Conservation (phyloP, 2,888 invertebrate species). For the Smittia aterrima region DNA sequence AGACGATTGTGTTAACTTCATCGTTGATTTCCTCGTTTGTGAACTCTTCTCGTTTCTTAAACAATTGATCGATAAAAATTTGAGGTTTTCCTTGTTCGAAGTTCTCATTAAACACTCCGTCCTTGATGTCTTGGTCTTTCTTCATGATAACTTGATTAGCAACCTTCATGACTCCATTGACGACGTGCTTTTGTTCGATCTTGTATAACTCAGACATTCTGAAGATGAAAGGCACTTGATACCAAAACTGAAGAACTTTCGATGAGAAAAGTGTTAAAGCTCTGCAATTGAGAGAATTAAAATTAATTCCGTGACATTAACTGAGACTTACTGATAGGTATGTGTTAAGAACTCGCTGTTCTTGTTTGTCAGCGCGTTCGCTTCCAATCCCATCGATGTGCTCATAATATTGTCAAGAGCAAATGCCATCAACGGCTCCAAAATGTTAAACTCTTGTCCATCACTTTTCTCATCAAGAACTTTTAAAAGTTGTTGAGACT, state of each 20-base stretch:
- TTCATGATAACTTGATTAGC: not conserved
- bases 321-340: not conserved
- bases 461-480: not conserved
- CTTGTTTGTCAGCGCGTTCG: not conserved
- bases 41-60: not conserved
- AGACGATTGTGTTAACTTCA: not conserved
- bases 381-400: not conserved
- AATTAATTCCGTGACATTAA: not conserved
- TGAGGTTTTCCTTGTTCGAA: not conserved
- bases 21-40: not conserved
- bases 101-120: not conserved
- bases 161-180: too few relatives aligned
- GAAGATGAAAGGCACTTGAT: too few relatives aligned
- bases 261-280: not conserved
- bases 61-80: slow-evolving; percentile 12
- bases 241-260: not conserved
- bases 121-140: not conserved
- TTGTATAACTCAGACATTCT: not conserved
- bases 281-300: not conserved
- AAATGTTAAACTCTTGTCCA: not conserved
- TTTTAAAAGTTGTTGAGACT: not conserved
- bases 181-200: not conserved
- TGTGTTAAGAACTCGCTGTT: not conserved
- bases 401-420: not conserved
- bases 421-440: not conserved